Percentiles rank a stretch among this genome's conserved stretches.
phyloP scores from a whole-genome alignment of 2,888 invertebrate genomes.

The Carabus problematicus region DNA sequence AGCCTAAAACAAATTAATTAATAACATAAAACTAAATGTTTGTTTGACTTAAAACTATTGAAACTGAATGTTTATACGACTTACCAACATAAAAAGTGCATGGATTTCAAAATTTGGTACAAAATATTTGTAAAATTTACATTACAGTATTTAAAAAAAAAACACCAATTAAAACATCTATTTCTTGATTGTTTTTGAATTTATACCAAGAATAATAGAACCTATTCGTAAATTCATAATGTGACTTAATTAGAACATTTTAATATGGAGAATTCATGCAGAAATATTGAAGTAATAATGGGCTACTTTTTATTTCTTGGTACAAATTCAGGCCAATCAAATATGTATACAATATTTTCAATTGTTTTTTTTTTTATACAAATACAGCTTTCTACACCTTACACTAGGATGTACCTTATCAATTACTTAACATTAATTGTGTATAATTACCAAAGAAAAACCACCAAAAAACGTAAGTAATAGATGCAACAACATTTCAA shows the following conservation, averaged over 20 bases:
- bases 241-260: conserved; percentile 8
- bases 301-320: conserved; percentile 6
- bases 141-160: conserved; percentile 32
- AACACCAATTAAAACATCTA: conserved; percentile 40
- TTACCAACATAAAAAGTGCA: neutral
- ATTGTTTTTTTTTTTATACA: conserved; percentile 12
- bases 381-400: conserved; percentile 28
- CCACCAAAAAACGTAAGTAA: no score
- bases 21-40: neutral
- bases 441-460: conserved; percentile 29
- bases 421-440: conserved; percentile 19
- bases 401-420: conserved; percentile 15
- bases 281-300: conserved; percentile 21
- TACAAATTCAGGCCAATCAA: conserved; percentile 2
- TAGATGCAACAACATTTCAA: no score
- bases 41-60: neutral
- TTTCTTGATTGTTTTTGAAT: conserved; percentile 14
- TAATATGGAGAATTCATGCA: conserved; percentile 22
- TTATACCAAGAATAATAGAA: conserved; percentile 23
- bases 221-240: conserved; percentile 6
- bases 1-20: neutral
- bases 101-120: neutral
- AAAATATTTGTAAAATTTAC: conserved; percentile 16
- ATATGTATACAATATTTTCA: neutral
- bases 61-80: neutral